These are phyloP conservation scores for Pagetopsis macropterus DNA, from an alignment of 2,797 vertebrate genomes.

Conservation along the genomic window DNA sequence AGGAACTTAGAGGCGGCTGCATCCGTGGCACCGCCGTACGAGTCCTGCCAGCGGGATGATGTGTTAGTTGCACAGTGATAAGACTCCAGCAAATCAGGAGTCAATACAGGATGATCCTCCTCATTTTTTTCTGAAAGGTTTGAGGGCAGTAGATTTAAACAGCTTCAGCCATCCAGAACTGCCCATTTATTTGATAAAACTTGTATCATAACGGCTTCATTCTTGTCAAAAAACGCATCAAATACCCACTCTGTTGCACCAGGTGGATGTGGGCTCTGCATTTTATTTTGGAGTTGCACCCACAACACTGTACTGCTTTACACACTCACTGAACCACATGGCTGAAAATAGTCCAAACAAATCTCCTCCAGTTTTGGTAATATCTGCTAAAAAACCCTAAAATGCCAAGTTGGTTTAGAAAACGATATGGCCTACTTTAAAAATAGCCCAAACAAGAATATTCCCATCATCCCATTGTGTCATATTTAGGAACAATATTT, in stretches of 20 bases:
- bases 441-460: not conserved
- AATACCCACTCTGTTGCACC: too few relatives aligned
- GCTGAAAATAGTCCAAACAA: too few relatives aligned
- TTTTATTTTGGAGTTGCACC: not conserved
- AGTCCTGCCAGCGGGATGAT: constrained; percentile 59
- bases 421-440: not conserved
- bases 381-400: not conserved
- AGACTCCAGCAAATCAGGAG: constrained; percentile 38
- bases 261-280: too few relatives aligned
- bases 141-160: not conserved
- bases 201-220: too few relatives aligned
- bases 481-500: not conserved
- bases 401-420: not conserved
- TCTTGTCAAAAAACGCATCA: too few relatives aligned
- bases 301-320: too few relatives aligned
- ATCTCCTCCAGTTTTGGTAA: not conserved
- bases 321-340: not conserved
- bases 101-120: constrained; percentile 46
- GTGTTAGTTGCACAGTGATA: constrained; percentile 50
- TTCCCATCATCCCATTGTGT: not conserved
- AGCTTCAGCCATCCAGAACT: not conserved
- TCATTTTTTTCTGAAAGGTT: constrained; percentile 14
- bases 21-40: constrained; percentile 46
- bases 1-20: constrained; percentile 34
- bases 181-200: not conserved